Evolutionary conservation across 2,113 vertebrate genomes (phyloP).

Genomic region (Progne subis): DNA sequence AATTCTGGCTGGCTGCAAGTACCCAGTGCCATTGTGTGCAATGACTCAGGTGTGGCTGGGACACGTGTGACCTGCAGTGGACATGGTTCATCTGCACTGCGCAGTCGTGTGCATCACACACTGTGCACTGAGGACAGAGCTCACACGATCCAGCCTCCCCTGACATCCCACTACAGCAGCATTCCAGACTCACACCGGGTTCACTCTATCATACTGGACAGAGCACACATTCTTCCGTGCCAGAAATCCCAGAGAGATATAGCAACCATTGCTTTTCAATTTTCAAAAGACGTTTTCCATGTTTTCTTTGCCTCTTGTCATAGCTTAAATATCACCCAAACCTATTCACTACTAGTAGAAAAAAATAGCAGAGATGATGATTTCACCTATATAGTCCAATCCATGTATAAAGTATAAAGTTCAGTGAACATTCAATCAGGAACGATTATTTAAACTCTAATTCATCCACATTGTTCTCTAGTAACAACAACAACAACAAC

Average conservation of each 20-base stretch:
- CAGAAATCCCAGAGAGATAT: background rate
- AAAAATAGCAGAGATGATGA: background rate
- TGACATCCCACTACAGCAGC: background rate
- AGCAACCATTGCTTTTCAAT: background rate
- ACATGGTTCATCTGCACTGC: background rate
- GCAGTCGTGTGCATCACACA: background rate
- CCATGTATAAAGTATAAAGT: background rate
- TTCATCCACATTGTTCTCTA: background rate
- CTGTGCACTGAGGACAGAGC: background rate
- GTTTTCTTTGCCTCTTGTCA: background rate
- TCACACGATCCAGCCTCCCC: background rate
- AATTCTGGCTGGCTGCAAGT: background rate
- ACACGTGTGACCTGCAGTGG: background rate
- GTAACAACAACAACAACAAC: background rate
- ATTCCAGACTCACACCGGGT: background rate
- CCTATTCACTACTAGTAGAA: background rate
- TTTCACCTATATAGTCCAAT: background rate
- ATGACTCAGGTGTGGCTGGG: background rate
- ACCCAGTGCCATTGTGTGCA: too few relatives aligned
- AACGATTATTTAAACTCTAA: background rate
- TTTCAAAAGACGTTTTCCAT: background rate
- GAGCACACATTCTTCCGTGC: background rate
- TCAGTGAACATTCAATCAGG: background rate
- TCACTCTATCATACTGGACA: background rate
- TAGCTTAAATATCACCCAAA: background rate